phyloP scores from a whole-genome alignment of 2,797 vertebrate genomes.

The Ispidina lecontei region DNA sequence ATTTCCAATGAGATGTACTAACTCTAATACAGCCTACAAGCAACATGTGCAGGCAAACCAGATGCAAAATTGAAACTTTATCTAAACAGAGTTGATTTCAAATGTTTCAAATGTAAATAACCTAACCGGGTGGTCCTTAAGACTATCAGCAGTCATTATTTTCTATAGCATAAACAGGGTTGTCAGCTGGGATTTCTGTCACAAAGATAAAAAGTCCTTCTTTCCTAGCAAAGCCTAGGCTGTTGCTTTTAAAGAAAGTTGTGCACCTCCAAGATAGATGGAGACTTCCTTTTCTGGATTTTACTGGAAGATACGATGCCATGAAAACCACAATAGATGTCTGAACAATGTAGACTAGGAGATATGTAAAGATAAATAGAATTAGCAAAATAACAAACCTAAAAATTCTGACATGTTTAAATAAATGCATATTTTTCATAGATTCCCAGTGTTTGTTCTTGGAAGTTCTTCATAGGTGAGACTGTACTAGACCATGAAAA shows the following conservation, averaged over 20 bases:
- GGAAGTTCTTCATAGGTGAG: neutral
- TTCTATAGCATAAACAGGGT: slow-evolving; percentile 54
- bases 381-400: neutral
- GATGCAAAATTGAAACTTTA: slow-evolving; percentile 66
- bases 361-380: neutral
- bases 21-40: slow-evolving; percentile 36
- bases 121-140: slow-evolving; percentile 66
- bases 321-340: neutral
- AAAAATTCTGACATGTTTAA: neutral
- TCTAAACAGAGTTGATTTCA: slow-evolving; percentile 75
- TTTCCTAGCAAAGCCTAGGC: slow-evolving; percentile 19
- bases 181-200: slow-evolving; percentile 66
- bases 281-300: neutral
- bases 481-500: neutral
- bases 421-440: neutral
- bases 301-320: neutral
- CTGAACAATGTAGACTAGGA: neutral
- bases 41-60: slow-evolving; percentile 57
- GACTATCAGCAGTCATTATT: slow-evolving; percentile 70
- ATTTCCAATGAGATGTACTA: neutral
- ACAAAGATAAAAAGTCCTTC: slow-evolving; percentile 49
- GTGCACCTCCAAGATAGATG: neutral
- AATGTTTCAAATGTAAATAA: slow-evolving; percentile 73
- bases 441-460: neutral
- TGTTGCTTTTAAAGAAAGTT: slow-evolving; percentile 36